Conservation (phyloP, 2,797 vertebrate species). For the Clamator glandarius region DNA sequence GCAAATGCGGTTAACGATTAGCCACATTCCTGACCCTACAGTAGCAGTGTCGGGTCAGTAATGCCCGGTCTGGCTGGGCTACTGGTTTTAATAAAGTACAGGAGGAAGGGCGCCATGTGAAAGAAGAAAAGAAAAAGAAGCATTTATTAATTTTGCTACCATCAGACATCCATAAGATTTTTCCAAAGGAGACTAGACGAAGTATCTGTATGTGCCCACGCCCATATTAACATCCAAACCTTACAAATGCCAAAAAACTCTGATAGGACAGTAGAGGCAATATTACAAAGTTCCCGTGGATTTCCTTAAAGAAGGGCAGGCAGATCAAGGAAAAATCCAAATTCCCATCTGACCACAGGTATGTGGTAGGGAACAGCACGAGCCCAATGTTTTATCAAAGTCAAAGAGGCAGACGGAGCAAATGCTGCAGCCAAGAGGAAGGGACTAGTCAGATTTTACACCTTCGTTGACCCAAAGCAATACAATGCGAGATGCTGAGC, state of each 20-base stretch:
- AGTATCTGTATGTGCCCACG: rapidly evolving
- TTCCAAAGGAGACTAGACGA: not conserved
- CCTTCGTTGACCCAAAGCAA: not conserved
- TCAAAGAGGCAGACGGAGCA: rapidly evolving
- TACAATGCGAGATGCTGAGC: not conserved
- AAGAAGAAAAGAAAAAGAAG: not conserved
- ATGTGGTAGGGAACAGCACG: rapidly evolving
- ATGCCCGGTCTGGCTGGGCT: not conserved
- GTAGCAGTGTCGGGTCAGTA: not conserved
- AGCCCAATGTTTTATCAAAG: not conserved
- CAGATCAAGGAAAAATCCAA: not conserved
- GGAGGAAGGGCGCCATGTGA: not conserved
- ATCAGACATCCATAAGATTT: rapidly evolving
- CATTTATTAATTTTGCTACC: not conserved
- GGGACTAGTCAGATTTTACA: not conserved
- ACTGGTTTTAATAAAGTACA: not conserved
- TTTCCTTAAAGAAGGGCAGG: not conserved
- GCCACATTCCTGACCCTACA: not conserved
- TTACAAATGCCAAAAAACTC: not conserved
- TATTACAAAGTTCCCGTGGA: not conserved
- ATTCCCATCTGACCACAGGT: not conserved
- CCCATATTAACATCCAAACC: not conserved
- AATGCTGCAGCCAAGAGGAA: not conserved
- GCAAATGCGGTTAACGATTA: not conserved
- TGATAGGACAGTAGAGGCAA: not conserved